A percentile compares a stretch with the other conserved stretches of the same genome.
Evolutionary conservation across 2,888 invertebrate genomes (phyloP).

Genomic region (Machimus atricapillus): DNA sequence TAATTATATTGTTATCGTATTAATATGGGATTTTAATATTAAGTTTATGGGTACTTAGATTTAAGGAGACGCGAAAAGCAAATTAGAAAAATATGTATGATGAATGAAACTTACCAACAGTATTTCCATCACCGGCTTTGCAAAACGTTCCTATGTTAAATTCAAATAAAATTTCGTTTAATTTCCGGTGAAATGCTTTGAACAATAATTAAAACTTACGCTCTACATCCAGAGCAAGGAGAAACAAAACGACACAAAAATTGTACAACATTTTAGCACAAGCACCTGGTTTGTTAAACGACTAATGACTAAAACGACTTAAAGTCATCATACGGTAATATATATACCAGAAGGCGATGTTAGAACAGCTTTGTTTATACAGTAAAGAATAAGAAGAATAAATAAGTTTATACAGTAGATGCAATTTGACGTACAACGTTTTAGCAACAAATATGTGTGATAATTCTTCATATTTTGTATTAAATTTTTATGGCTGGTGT

Average conservation of each 20-base stretch:
- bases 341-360: not conserved
- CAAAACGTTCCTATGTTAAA: not conserved
- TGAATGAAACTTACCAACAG: not conserved
- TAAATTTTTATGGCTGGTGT: too few relatives aligned
- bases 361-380: not conserved
- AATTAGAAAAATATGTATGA: too few relatives aligned
- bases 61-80: too few relatives aligned
- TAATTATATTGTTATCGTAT: too few relatives aligned
- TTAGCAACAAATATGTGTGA: too few relatives aligned
- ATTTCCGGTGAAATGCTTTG: not conserved
- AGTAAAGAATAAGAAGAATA: too few relatives aligned
- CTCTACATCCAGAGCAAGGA: not conserved
- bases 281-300: not conserved
- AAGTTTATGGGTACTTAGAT: too few relatives aligned
- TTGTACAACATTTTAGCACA: not conserved
- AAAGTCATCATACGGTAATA: not conserved
- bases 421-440: not conserved
- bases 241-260: not conserved
- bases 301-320: not conserved
- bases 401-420: too few relatives aligned
- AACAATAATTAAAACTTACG: not conserved
- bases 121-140: too few relatives aligned
- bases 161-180: not conserved
- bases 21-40: too few relatives aligned
- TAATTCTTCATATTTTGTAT: not conserved